Percentiles rank a stretch among this genome's conserved stretches.
phyloP scores from a whole-genome alignment of 2,113 vertebrate genomes.

The Phylloscopus trochiloides region DNA sequence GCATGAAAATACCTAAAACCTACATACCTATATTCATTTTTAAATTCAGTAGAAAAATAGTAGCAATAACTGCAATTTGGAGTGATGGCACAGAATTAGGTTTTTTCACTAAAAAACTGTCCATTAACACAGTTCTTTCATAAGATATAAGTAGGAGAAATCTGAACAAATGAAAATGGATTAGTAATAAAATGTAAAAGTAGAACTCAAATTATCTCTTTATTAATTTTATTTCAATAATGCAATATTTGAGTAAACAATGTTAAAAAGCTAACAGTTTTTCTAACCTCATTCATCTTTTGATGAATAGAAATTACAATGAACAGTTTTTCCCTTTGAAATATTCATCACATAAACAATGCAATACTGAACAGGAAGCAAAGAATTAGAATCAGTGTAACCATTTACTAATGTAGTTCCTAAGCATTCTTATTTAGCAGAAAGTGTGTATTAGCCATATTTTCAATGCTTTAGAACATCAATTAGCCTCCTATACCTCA shows the following conservation, averaged over 20 bases:
- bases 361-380: not conserved
- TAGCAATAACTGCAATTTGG: not conserved
- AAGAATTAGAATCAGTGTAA: not conserved
- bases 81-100: not conserved
- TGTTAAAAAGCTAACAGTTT: not conserved
- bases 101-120: not conserved
- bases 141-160: not conserved
- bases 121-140: not conserved
- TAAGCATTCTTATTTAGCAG: not conserved
- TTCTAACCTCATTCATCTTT: not conserved
- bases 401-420: not conserved
- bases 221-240: not conserved
- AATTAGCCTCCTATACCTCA: not conserved
- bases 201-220: not conserved
- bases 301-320: not conserved
- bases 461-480: not conserved
- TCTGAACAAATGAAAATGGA: not conserved
- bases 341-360: not conserved
- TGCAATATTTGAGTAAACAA: not conserved
- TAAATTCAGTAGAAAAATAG: not conserved
- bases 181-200: not conserved
- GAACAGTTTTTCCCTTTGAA: not conserved
- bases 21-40: not conserved
- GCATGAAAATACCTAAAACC: not conserved
- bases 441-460: not conserved